phyloP scores from a whole-genome alignment of 2,113 vertebrate species.

The Sakesphorus luctuosus region DNA sequence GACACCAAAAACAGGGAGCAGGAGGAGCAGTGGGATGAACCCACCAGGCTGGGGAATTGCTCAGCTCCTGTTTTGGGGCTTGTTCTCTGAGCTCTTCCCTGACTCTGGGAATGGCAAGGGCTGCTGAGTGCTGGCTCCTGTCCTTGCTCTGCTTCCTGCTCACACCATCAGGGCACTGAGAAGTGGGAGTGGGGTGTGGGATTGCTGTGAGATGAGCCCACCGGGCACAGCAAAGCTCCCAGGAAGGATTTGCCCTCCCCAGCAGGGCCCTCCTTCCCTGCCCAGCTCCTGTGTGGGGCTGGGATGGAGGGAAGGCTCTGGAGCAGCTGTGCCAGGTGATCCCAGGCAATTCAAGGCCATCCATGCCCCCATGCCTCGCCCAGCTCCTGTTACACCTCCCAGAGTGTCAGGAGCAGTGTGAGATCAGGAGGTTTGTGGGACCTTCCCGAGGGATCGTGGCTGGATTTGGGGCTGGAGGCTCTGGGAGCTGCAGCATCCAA shows the following conservation, averaged over 20 bases:
- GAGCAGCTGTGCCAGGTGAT: background rate
- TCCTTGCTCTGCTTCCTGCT: background rate
- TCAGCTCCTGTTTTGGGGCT: background rate
- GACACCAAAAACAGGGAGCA: background rate
- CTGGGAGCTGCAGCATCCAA: background rate
- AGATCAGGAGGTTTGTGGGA: background rate
- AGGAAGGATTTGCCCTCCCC: background rate
- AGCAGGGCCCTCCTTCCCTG: background rate
- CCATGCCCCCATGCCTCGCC: background rate
- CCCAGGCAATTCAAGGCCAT: background rate
- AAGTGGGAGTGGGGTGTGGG: rapidly evolving
- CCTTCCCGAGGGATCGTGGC: rapidly evolving
- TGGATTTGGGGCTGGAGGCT: background rate
- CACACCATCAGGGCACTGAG: rapidly evolving
- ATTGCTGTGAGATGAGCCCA: rapidly evolving
- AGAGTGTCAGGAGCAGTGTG: background rate
- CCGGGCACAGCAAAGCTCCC: rapidly evolving
- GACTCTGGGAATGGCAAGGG: rapidly evolving
- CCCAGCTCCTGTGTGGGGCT: background rate
- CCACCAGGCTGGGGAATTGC: background rate
- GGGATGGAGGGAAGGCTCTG: background rate
- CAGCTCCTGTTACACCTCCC: background rate
- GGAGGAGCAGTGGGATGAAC: background rate
- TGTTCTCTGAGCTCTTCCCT: background rate
- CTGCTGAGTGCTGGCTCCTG: background rate